Percentiles rank a stretch among this genome's conserved stretches.
phyloP scores from a whole-genome alignment of 2,113 vertebrate genomes.

The Forbesichthys agassizii region DNA sequence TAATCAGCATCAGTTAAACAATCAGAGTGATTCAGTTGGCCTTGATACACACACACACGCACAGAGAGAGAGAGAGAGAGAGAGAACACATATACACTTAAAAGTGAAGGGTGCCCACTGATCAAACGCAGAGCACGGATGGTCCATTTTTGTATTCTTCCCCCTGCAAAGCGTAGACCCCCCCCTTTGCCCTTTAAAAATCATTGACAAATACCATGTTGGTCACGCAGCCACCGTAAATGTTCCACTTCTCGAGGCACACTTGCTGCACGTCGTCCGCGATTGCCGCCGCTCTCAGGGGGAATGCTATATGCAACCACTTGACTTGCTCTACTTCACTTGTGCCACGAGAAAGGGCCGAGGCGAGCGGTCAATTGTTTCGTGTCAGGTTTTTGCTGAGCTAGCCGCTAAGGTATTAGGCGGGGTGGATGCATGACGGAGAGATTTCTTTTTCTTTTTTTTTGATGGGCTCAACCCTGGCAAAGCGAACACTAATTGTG shows the following conservation, averaged over 20 bases:
- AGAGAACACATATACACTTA: constrained; percentile 6
- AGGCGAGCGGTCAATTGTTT: not conserved
- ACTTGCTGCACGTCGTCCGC: not conserved
- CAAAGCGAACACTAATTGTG: too few species aligned
- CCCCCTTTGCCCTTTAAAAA: not conserved
- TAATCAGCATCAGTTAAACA: too few species aligned
- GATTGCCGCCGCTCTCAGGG: not conserved
- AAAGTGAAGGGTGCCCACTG: not conserved
- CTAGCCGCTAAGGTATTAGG: too few species aligned
- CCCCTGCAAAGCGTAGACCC: not conserved
- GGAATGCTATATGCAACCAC: not conserved
- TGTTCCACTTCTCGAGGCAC: not conserved
- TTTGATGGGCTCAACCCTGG: too few species aligned
- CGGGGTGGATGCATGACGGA: too few species aligned
- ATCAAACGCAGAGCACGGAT: not conserved
- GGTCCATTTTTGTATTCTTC: not conserved
- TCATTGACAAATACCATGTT: constrained; percentile 1
- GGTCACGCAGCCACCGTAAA: not conserved
- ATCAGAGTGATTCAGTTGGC: too few species aligned
- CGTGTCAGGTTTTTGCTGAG: too few species aligned
- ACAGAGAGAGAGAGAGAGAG: constrained; percentile 4
- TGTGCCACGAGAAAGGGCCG: not conserved
- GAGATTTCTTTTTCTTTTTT: too few species aligned
- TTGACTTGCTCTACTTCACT: not conserved
- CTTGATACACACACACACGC: constrained; percentile 14